A percentile compares a stretch with the other conserved stretches of the same genome.
These are phyloP conservation scores for Salvator merianae DNA, from an alignment of 2,113 vertebrate species.

Conservation along the genomic window DNA sequence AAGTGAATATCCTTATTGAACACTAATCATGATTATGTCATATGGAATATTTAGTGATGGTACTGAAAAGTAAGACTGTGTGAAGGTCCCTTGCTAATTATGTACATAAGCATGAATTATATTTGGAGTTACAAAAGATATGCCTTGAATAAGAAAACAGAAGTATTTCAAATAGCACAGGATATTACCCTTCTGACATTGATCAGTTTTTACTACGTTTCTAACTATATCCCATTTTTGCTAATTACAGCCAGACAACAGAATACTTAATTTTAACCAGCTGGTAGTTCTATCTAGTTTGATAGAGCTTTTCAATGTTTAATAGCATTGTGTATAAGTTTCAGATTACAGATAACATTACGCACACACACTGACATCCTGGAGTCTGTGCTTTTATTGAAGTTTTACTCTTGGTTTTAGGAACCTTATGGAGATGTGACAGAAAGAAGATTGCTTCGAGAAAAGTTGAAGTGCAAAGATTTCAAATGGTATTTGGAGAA, in stretches of 20 bases:
- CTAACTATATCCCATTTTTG: not conserved
- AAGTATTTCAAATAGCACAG: not conserved
- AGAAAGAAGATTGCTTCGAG: conserved; percentile 81
- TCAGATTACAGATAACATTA: not conserved
- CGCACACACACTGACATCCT: not conserved
- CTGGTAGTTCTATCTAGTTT: not conserved
- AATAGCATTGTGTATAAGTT: not conserved
- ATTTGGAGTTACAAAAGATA: not conserved
- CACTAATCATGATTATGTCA: not conserved
- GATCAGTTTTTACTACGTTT: not conserved
- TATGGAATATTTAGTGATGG: not conserved
- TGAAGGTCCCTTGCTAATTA: not conserved
- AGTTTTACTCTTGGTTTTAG: conserved; percentile 63
- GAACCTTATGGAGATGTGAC: conserved; percentile 94
- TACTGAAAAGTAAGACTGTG: not conserved
- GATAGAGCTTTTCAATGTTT: not conserved
- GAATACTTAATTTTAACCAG: not conserved
- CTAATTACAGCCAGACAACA: not conserved
- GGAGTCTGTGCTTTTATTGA: conserved; percentile 39
- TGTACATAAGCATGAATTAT: not conserved
- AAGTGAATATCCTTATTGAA: not conserved
- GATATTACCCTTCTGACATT: not conserved
- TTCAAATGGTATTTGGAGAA: conserved; percentile 95
- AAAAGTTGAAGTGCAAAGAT: conserved; percentile 86
- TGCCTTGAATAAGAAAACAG: not conserved